Conservation (phyloP, 2,888 invertebrate genomes). For the Campoletis raptor region DNA sequence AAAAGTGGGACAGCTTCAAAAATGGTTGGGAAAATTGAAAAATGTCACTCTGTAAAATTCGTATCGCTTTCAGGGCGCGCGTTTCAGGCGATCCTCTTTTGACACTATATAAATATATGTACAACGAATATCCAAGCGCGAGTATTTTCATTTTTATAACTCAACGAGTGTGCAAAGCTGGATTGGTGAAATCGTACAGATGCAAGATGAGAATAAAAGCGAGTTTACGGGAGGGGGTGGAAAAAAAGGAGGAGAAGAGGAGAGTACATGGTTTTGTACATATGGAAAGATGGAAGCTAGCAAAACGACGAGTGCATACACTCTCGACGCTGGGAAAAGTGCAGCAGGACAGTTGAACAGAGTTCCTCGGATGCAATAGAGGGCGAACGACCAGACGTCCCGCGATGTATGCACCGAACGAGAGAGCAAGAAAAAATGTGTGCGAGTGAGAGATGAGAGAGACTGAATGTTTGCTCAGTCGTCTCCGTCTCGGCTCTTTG, state of each 20-base stretch:
- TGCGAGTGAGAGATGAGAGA: slow-evolving; percentile 34
- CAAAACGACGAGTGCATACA: slow-evolving; percentile 45
- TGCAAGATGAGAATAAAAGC: slow-evolving; percentile 2
- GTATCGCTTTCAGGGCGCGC: slow-evolving; percentile 14
- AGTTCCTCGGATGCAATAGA: slow-evolving; percentile 52
- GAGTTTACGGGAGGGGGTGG: background rate
- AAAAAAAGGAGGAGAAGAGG: background rate
- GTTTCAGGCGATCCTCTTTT: background rate
- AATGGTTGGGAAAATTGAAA: slow-evolving; percentile 16
- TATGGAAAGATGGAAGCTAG: slow-evolving; percentile 41
- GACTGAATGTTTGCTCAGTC: slow-evolving; percentile 79
- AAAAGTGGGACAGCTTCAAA: background rate
- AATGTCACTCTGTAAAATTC: slow-evolving; percentile 15
- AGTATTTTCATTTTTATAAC: slow-evolving; percentile 22
- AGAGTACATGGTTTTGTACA: slow-evolving; percentile 14
- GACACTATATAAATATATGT: background rate
- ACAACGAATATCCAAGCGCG: background rate
- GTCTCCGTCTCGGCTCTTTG: slow-evolving; percentile 76
- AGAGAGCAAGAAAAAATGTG: slow-evolving; percentile 42
- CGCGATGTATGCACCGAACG: slow-evolving; percentile 72
- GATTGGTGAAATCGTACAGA: slow-evolving; percentile 23
- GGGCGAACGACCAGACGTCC: slow-evolving; percentile 58
- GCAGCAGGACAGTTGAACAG: slow-evolving; percentile 60
- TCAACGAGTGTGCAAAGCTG: slow-evolving; percentile 12
- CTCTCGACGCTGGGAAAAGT: slow-evolving; percentile 54